These are phyloP conservation scores for Tamias sibiricus DNA, from an alignment of 2,113 vertebrate genomes.

Conservation along the genomic window DNA sequence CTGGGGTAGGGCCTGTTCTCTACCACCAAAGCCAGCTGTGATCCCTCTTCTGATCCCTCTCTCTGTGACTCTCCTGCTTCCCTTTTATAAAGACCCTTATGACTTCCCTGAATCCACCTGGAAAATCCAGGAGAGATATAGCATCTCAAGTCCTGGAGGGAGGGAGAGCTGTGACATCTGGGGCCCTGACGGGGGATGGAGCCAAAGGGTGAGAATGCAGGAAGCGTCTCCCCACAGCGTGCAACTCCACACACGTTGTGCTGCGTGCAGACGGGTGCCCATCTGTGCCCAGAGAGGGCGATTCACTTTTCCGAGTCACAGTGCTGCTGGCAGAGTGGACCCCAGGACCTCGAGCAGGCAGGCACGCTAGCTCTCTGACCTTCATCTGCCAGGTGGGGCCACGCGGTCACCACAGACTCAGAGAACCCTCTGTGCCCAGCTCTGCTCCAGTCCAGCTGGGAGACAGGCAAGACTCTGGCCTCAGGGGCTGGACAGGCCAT, in stretches of 20 bases:
- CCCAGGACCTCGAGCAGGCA: background rate
- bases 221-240: accelerated
- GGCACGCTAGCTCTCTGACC: background rate
- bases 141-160: background rate
- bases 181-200: accelerated
- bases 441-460: background rate
- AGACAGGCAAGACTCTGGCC: background rate
- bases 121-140: background rate
- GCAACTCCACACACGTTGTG: accelerated
- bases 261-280: accelerated
- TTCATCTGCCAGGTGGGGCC: background rate
- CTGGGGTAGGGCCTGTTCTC: background rate
- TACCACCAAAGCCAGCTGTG: background rate
- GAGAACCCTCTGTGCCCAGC: background rate
- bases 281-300: background rate
- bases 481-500: no score
- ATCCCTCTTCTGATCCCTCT: background rate
- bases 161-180: background rate
- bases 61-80: background rate
- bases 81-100: background rate
- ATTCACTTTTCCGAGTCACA: no score
- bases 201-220: background rate
- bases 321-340: background rate
- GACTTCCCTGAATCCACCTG: background rate
- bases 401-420: no score